Conservation (phyloP, 37 sponge, comb jelly and placozoan genomes). For the Oscarella lobularis region DNA sequence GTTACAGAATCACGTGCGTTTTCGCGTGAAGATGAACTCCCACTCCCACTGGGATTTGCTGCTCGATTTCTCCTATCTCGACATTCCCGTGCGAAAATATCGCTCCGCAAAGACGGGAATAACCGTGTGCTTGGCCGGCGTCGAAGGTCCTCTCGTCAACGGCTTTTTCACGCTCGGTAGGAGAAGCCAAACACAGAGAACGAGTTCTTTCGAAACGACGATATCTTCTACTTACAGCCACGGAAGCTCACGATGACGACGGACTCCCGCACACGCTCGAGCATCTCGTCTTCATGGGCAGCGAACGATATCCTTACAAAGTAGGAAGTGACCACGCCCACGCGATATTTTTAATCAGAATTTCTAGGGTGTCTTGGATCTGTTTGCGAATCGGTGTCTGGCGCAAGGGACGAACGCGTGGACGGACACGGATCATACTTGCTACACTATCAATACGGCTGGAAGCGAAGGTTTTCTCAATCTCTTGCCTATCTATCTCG, state of each 20-base stretch:
- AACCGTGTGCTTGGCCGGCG: slow-evolving; percentile 50
- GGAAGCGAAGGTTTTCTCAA: slow-evolving; percentile 87
- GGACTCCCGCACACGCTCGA: slow-evolving; percentile 97
- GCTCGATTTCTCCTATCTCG: slow-evolving; percentile 20
- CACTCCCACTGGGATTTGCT: slow-evolving; percentile 12
- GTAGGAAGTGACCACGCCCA: slow-evolving; percentile 7
- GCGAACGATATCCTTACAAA: slow-evolving; percentile 88
- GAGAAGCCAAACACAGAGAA: too few relatives aligned
- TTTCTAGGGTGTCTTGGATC: slow-evolving; percentile 79
- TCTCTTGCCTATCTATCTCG: slow-evolving; percentile 83
- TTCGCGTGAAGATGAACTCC: too few relatives aligned
- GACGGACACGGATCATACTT: slow-evolving; percentile 95
- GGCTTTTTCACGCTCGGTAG: slow-evolving; percentile 81
- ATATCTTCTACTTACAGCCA: slow-evolving; percentile 35
- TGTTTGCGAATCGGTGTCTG: slow-evolving; percentile 79
- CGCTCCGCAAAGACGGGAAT: slow-evolving; percentile 59
- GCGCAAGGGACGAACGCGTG: slow-evolving; percentile 96
- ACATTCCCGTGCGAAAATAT: slow-evolving; percentile 44
- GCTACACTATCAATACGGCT: slow-evolving; percentile 87
- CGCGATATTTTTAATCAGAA: not conserved
- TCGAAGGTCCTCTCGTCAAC: slow-evolving; percentile 72
- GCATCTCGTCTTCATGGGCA: slow-evolving; percentile 97
- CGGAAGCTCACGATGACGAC: slow-evolving; percentile 89
- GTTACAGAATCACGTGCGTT: too few relatives aligned
- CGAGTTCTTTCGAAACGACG: too few relatives aligned